Base-by-base conservation (phyloP, 2,888 invertebrate genomes). In the Eledona agricola region DNA sequence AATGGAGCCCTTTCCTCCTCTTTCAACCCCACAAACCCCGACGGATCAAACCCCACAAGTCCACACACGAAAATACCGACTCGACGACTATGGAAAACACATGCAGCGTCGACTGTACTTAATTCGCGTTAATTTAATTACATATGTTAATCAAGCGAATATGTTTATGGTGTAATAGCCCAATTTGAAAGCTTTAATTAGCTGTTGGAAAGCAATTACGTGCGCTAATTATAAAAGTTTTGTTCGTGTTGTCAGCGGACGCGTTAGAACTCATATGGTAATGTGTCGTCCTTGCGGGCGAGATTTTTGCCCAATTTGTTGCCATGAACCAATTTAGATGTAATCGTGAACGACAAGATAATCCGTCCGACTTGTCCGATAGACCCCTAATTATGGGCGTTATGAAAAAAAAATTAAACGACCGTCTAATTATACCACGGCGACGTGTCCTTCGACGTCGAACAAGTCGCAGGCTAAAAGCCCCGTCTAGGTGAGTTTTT, bases 1-100 rank as follows among this genome's bases (percentile, higher is more conserved):
- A 70, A 67, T 69, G 67, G 68, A 66, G 65, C 67, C 61, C 64
- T 64, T 63, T 60, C 58, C 63, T 58, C 60, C 50, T 60, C 42
- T 59, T 52, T 50, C 57, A 56, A 55, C 60, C 23, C 37, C 15
- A 19, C 13, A 23, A 20, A 12, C 46, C 45, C 51, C 46, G 54
- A 35, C 38, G 28, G 28, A 26, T 35, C n/a, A 35, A 49, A 37
- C 29, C 42, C 25, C 47, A 4, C 7, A 35, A 32, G 29, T 22
- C 20, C 13, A 7, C 29, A n/a, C n/a, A 26, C 23, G 6, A 23
- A 25, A 53, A 53, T 28, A 40, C 35, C 32, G 4, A 42, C 6
- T 42, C 16, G 42, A 16, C 13, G 7, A 13, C 10, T 38, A 17
- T 12, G 37, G n/a, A n/a, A n/a, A n/a, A n/a, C n/a, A n/a, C n/a